Evolutionary conservation across 2,888 invertebrate species (phyloP).

Genomic region (Agrotis exclamationis): DNA sequence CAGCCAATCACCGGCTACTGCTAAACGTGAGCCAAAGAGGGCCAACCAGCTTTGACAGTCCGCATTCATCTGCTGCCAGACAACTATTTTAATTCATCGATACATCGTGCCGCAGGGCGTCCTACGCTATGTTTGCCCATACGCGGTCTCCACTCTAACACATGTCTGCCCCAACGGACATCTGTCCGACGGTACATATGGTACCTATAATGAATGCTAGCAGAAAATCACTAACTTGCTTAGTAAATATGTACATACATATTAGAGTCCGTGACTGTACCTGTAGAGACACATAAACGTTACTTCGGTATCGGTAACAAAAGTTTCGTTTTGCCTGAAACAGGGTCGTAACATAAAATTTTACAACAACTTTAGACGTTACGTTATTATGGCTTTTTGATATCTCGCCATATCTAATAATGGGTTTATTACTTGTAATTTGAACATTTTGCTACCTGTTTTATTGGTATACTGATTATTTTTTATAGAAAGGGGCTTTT

Average conservation of each 20-base stretch:
- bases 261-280: constrained; percentile 44
- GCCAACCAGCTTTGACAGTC: too few species aligned
- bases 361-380: constrained; percentile 88
- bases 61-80: too few species aligned
- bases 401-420: constrained; percentile 86
- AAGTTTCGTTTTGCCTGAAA: constrained; percentile 83
- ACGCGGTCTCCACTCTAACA: too few species aligned
- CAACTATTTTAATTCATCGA: too few species aligned
- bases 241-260: neutral
- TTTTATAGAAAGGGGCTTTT: constrained; percentile 34
- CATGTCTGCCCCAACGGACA: too few species aligned
- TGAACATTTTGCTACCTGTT: constrained; percentile 75
- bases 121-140: too few species aligned
- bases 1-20: too few species aligned
- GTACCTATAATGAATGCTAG: too few species aligned
- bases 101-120: too few species aligned
- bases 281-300: constrained; percentile 77
- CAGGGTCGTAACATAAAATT: constrained; percentile 88
- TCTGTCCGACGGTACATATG: too few species aligned
- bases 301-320: constrained; percentile 80
- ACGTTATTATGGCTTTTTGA: constrained; percentile 86
- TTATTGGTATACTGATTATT: constrained; percentile 65
- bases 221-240: too few species aligned
- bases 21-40: too few species aligned
- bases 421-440: constrained; percentile 85